Base-by-base conservation (phyloP, 2,888 invertebrate species). In the Chirona hameri region DNA sequence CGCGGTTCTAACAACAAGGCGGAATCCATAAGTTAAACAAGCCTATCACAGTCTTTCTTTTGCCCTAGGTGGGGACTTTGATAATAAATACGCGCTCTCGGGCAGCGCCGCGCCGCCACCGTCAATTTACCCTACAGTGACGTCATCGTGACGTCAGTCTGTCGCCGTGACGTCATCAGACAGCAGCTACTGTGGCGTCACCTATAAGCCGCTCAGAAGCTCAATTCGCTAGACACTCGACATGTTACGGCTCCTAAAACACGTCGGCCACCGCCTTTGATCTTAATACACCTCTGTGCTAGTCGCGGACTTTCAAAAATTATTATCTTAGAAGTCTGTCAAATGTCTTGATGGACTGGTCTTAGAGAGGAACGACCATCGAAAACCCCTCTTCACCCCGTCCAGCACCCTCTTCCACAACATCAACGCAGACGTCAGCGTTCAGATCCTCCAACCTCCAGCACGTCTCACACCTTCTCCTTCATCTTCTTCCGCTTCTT, bases 401-500 rank as follows among this genome's bases (percentile, higher is more conserved):
- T 65, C 65, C 27, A 14, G 27, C 65, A 27, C 65, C 5, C 27
- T n/a, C n/a, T 27, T 12, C 24, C 9, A 27, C n/a, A 18, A 65
- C 1, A 39, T 39, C 39, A 39, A 39, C 39, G 39, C 39, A 39
- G 39, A 39, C 57, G 60, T 18, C 24, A 39, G 4, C 39, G 39
- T 18, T 3, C 60, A 21, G 24, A 60, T 21, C 21, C 21, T 2
- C n/a, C 65, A 3, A 27, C 65, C 9, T 24, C 65, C 14, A 14
- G 15, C 29, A 3, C 72, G 39, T 39, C 39, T 76, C 76, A 76
- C 46, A 24, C 76, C 9, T 46, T 76, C 24, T 76, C 76, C 76
- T 76, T 76, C 39, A 46, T 24, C 76, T 46, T 76, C 76, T 46
- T 76, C 39, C 72, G 29, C 72, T 76, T 76, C 46, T 46, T 76